phyloP scores from a whole-genome alignment of 2,888 invertebrate genomes.

The Branchipolynoe longqiensis region DNA sequence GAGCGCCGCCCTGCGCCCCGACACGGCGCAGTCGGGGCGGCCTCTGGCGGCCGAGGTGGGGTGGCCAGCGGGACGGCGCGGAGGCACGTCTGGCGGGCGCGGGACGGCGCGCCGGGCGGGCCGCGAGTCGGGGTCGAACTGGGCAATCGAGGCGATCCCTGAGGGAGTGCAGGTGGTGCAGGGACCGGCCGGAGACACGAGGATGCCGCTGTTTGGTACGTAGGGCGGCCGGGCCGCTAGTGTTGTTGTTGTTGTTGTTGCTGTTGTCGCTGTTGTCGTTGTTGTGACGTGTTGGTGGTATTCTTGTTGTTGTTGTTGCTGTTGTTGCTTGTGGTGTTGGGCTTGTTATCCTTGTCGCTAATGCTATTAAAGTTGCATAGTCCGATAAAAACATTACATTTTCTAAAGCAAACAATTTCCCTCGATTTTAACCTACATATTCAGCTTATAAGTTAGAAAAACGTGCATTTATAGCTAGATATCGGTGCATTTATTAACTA shows the following conservation, averaged over 20 bases:
- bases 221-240: too few relatives aligned
- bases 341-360: too few relatives aligned
- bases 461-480: too few relatives aligned
- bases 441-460: too few relatives aligned
- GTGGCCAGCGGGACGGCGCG: slow-evolving; percentile 70
- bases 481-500: too few relatives aligned
- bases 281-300: too few relatives aligned
- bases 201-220: slow-evolving; percentile 81
- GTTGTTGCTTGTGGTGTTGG: too few relatives aligned
- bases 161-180: slow-evolving; percentile 78
- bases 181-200: slow-evolving; percentile 77
- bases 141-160: slow-evolving; percentile 75
- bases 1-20: slow-evolving; percentile 67
- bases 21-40: slow-evolving; percentile 70
- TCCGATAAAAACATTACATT: too few relatives aligned
- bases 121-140: slow-evolving; percentile 59
- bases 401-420: too few relatives aligned
- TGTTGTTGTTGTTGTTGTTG: background rate
- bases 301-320: too few relatives aligned
- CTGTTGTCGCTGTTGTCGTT: background rate
- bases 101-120: slow-evolving; percentile 3
- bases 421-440: too few relatives aligned
- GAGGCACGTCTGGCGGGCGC: slow-evolving; percentile 62
- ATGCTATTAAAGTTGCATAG: too few relatives aligned
- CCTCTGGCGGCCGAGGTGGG: slow-evolving; percentile 75